Evolutionary conservation across 2,113 vertebrate genomes (phyloP).

Genomic region (Copsychus sechellarum): DNA sequence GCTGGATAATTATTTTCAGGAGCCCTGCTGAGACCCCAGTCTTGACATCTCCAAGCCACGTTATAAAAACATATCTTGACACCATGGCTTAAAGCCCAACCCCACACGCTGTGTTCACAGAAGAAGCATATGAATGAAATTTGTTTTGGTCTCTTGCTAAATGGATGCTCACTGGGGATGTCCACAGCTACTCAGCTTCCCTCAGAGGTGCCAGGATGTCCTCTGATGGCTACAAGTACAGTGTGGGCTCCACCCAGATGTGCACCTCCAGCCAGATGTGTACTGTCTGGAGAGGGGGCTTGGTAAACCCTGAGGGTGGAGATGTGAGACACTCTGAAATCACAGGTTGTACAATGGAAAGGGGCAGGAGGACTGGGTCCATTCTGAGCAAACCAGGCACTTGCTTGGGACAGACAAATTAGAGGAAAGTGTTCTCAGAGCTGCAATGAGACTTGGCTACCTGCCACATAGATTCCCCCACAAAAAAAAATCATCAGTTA

Average conservation of each 20-base stretch:
- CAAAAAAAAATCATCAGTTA: not conserved
- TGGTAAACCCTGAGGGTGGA: not conserved
- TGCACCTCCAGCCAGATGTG: not conserved
- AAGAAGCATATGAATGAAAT: not conserved
- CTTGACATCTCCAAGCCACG: not conserved
- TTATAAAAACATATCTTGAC: not conserved
- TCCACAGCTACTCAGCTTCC: not conserved
- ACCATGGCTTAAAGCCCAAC: not conserved
- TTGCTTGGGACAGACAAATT: not conserved
- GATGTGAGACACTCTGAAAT: not conserved
- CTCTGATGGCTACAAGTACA: not conserved
- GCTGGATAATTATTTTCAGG: not conserved
- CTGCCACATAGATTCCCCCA: not conserved
- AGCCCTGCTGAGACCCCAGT: not conserved
- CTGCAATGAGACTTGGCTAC: not conserved
- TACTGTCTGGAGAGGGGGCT: not conserved
- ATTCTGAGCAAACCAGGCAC: not conserved
- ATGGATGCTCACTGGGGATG: not conserved
- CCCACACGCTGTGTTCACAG: not conserved
- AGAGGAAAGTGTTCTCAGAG: not conserved
- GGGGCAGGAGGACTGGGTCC: not conserved
- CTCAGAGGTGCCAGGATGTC: not conserved
- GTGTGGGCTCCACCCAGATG: not conserved
- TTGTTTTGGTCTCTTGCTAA: not conserved
- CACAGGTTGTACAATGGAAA: accelerated